Conservation (phyloP, 2,797 vertebrate genomes). For the Choloepus didactylus region DNA sequence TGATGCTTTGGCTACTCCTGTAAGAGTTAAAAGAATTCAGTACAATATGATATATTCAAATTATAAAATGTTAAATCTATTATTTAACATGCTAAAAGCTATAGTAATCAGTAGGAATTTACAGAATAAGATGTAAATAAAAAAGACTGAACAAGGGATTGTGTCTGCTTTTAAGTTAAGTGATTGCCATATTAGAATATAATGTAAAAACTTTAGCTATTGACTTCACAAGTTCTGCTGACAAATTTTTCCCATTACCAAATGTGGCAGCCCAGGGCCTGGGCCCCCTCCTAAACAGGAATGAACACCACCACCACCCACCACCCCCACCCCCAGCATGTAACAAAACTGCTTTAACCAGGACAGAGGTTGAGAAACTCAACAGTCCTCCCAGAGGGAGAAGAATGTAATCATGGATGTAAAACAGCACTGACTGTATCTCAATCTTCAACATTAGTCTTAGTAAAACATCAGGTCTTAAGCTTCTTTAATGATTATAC, state of each 20-base stretch:
- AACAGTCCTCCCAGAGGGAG: too few relatives aligned
- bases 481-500: too few relatives aligned
- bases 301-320: too few relatives aligned
- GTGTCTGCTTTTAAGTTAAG: not conserved
- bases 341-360: too few relatives aligned
- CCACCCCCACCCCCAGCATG: too few relatives aligned
- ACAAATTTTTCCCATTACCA: slow-evolving; percentile 15
- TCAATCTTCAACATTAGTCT: too few relatives aligned
- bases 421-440: too few relatives aligned
- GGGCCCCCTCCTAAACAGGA: too few relatives aligned
- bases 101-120: not conserved
- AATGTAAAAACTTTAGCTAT: not conserved
- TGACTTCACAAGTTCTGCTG: slow-evolving; percentile 13
- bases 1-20: not conserved
- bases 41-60: slow-evolving; percentile 1
- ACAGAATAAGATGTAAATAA: slow-evolving; percentile 30
- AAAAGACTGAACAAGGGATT: not conserved
- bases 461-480: too few relatives aligned
- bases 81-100: slow-evolving; percentile 37
- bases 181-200: not conserved
- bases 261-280: too few relatives aligned
- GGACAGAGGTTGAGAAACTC: too few relatives aligned
- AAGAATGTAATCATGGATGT: too few relatives aligned
- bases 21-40: not conserved
- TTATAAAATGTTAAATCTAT: slow-evolving; percentile 15